A percentile compares a stretch with the other conserved stretches of the same genome.
Conservation (phyloP, 2,113 vertebrate species). For the Semnornis frantzii region DNA sequence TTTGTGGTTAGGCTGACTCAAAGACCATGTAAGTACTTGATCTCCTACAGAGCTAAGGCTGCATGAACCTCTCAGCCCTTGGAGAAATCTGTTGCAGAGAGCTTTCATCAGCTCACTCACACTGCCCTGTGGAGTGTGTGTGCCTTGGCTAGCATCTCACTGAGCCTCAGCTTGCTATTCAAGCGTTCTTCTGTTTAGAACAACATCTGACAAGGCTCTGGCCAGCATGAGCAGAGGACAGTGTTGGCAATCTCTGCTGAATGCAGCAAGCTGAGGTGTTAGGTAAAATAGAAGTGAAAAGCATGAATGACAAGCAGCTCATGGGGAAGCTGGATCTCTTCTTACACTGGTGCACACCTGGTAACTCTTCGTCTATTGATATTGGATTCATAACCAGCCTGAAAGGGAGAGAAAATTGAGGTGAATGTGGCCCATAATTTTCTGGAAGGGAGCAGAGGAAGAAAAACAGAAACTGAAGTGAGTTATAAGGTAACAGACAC, state of each 20-base stretch:
- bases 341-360: neutral
- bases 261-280: neutral
- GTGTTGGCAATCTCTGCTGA: neutral
- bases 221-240: neutral
- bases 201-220: neutral
- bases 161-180: neutral
- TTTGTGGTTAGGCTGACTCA: neutral
- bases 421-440: neutral
- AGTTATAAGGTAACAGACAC: neutral
- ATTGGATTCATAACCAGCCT: neutral
- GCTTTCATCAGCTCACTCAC: neutral
- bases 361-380: neutral
- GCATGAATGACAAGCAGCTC: neutral
- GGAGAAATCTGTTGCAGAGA: neutral
- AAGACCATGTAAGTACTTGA: neutral
- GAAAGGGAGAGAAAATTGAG: neutral
- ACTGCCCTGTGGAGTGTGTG: fast-evolving
- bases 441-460: neutral
- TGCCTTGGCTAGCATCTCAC: neutral
- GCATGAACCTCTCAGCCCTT: neutral
- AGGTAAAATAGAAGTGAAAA: neutral
- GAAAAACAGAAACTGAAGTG: neutral
- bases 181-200: neutral
- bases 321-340: neutral
- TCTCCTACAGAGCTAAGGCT: neutral